These are phyloP conservation scores for Alexandromys oeconomus DNA, from an alignment of 2,797 vertebrate genomes.

Conservation along the genomic window DNA sequence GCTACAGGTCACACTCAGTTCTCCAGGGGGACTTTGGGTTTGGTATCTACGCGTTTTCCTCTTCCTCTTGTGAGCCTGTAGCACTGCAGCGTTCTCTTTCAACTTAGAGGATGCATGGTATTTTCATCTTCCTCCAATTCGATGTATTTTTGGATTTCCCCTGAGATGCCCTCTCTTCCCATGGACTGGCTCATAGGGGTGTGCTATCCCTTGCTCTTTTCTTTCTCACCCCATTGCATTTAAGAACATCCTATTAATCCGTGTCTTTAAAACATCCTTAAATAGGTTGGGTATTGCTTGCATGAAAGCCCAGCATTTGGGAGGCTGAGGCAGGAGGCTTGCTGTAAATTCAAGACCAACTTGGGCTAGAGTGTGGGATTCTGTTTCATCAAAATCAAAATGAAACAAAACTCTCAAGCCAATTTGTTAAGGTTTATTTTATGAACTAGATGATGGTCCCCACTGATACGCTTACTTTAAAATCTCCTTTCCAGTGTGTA, in stretches of 20 bases:
- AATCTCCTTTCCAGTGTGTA: neutral
- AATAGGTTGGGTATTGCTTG: neutral
- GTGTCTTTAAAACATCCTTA: slow-evolving; percentile 14
- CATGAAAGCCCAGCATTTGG: neutral
- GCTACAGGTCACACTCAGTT: neutral
- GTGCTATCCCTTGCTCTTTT: slow-evolving; percentile 10
- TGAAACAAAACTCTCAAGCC: neutral
- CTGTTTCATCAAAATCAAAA: neutral
- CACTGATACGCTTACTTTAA: neutral
- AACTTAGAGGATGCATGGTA: neutral
- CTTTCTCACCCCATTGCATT: neutral
- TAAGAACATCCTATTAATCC: neutral
- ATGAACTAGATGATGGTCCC: neutral
- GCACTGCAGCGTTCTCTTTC: neutral
- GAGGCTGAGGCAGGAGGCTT: neutral
- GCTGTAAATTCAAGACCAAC: neutral
- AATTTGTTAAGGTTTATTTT: slow-evolving; percentile 31
- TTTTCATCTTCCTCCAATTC: slow-evolving; percentile 62
- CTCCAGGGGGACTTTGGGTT: neutral
- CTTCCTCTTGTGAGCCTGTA: neutral
- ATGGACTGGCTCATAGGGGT: slow-evolving; percentile 10
- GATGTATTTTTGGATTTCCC: slow-evolving; percentile 67
- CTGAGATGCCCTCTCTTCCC: slow-evolving; percentile 54
- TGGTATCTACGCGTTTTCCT: neutral
- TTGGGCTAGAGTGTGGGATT: neutral